Evolutionary conservation across 2,113 vertebrate species (phyloP).

Genomic region (Irena cyanogastra): DNA sequence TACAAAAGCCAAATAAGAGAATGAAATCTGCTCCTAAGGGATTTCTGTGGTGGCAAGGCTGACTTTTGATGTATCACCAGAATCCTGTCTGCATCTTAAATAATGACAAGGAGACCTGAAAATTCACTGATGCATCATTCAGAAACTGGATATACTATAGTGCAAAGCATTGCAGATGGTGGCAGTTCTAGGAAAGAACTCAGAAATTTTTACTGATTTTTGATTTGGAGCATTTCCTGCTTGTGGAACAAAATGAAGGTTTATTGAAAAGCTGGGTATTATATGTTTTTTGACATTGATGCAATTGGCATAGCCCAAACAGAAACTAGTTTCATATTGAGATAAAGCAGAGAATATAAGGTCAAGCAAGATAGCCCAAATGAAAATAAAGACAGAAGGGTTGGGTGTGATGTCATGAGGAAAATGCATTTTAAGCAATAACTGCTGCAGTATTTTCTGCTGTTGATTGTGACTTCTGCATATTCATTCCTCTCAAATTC

Average conservation of each 20-base stretch:
- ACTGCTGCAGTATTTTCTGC: neutral
- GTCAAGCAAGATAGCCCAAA: neutral
- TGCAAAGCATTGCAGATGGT: neutral
- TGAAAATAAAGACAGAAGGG: neutral
- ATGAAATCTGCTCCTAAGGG: neutral
- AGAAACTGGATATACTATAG: neutral
- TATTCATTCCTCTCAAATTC: neutral
- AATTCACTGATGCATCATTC: neutral
- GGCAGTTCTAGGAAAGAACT: neutral
- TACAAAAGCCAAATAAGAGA: conserved; percentile 22
- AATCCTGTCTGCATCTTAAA: conserved; percentile 7
- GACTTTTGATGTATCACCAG: conserved; percentile 1
- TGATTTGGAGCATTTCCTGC: neutral
- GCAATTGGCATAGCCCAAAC: neutral
- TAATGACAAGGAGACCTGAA: neutral
- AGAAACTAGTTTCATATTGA: neutral
- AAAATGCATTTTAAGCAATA: neutral
- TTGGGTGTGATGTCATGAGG: neutral
- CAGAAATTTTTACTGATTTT: neutral
- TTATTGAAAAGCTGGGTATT: neutral
- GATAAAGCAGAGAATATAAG: neutral
- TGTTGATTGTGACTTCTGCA: neutral
- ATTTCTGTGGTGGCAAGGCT: neutral
- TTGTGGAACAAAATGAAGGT: neutral
- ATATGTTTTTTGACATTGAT: neutral